Percentiles rank a stretch among this genome's conserved stretches.
Conservation (phyloP, 2,797 vertebrate species). For the Enteromius unitaeniatus region DNA sequence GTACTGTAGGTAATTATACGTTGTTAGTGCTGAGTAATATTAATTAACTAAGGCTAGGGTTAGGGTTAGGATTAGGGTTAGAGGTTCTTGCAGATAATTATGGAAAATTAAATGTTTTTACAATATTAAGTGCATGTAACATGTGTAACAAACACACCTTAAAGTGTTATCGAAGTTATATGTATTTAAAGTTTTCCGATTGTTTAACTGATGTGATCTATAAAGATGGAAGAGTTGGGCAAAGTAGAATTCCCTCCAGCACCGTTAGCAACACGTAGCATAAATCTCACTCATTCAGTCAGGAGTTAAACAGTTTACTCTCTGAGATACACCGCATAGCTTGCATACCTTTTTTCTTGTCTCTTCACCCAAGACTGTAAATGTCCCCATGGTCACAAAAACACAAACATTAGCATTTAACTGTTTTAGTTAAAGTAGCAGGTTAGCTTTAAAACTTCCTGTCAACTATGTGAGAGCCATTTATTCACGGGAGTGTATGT, state of each 20-base stretch:
- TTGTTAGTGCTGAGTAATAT: background rate
- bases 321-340: constrained; percentile 8
- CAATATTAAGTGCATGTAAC: background rate
- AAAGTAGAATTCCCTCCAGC: constrained; percentile 34
- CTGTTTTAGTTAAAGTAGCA: background rate
- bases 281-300: constrained; percentile 34
- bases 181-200: constrained; percentile 23
- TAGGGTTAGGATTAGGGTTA: background rate
- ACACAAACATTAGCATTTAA: constrained; percentile 11
- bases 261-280: constrained; percentile 46
- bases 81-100: background rate
- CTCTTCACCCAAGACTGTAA: background rate
- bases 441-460: constrained; percentile 15
- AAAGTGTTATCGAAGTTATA: constrained; percentile 19
- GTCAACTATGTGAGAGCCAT: constrained; percentile 21
- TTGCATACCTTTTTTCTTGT: background rate
- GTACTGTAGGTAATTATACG: background rate
- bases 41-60: background rate
- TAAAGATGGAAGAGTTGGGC: constrained; percentile 11
- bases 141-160: background rate
- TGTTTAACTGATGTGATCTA: constrained; percentile 35
- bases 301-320: constrained; percentile 38
- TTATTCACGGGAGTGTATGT: constrained; percentile 37
- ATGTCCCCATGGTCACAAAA: constrained; percentile 5
- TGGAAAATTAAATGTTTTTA: background rate